Percentiles rank a stretch among this genome's conserved stretches.
Conservation (phyloP, 1,140 invertebrate genomes). For the Harpegnathos saltator region DNA sequence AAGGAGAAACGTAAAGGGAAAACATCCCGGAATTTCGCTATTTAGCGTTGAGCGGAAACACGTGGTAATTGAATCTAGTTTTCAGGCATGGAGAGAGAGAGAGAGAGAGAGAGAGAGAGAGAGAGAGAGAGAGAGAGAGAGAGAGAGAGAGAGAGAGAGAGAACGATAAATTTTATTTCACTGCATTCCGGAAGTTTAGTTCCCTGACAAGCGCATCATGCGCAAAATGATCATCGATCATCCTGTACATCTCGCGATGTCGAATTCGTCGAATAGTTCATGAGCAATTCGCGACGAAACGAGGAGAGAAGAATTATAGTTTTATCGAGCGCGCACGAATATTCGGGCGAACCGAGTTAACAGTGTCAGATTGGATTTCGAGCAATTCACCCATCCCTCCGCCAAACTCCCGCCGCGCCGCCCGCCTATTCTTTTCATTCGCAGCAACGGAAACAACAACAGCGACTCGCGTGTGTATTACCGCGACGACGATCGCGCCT, state of each 20-base stretch:
- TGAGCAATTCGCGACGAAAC: not conserved
- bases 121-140: too few species aligned
- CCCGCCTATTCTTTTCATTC: conserved; percentile 20
- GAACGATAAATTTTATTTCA: conserved; percentile 14
- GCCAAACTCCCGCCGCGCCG: not conserved
- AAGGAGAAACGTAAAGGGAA: not conserved
- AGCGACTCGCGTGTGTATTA: not conserved
- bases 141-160: too few species aligned
- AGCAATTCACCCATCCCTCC: not conserved
- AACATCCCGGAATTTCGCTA: not conserved
- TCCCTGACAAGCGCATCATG: not conserved
- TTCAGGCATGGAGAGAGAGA: too few species aligned
- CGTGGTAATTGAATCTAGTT: not conserved
- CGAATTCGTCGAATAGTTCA: conserved; percentile 7
- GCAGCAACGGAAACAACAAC: not conserved
- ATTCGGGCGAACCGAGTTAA: conserved; percentile 21
- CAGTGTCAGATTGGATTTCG: conserved; percentile 42
- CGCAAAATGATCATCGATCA: not conserved
- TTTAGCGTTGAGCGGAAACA: conserved; percentile 9
- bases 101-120: too few species aligned
- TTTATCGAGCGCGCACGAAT: not conserved
- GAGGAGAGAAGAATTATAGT: conserved; percentile 24
- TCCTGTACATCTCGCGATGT: not conserved
- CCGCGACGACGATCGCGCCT: not conserved
- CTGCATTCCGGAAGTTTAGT: not conserved